Evolutionary conservation across 2,113 vertebrate genomes (phyloP).

Genomic region (human (Homo sapiens)): DNA sequence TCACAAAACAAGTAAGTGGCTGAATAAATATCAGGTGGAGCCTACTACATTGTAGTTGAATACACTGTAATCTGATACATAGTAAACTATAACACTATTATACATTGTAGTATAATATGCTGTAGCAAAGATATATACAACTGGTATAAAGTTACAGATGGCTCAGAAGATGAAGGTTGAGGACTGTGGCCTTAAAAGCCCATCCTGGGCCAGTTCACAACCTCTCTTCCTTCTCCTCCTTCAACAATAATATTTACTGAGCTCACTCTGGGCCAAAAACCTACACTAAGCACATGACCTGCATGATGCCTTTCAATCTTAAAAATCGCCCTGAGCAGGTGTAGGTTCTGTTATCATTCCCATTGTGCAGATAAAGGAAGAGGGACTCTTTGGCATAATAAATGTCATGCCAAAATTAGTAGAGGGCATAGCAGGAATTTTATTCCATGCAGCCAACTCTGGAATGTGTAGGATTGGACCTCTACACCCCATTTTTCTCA

Average conservation of each 20-base stretch:
- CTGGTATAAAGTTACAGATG: background rate
- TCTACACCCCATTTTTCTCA: background rate
- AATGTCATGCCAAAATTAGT: background rate
- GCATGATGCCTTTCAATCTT: background rate
- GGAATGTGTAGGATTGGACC: background rate
- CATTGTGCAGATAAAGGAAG: background rate
- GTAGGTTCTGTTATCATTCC: background rate
- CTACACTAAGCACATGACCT: background rate
- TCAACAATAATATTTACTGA: background rate
- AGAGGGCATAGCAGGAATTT: background rate
- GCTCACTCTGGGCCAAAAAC: background rate
- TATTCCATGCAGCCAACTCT: background rate
- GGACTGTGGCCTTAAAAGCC: conserved; percentile 1
- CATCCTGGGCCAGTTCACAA: background rate
- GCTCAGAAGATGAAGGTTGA: background rate
- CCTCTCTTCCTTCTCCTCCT: background rate
- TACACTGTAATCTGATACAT: background rate
- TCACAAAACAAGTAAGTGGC: background rate
- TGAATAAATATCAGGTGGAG: background rate
- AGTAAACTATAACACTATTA: background rate
- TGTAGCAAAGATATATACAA: background rate
- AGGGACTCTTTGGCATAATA: background rate
- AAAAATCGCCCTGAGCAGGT: background rate
- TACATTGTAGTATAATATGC: background rate
- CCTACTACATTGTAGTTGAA: background rate